Evolutionary conservation across 2,888 invertebrate genomes (phyloP).

Genomic region (Brassicogethes aeneus): DNA sequence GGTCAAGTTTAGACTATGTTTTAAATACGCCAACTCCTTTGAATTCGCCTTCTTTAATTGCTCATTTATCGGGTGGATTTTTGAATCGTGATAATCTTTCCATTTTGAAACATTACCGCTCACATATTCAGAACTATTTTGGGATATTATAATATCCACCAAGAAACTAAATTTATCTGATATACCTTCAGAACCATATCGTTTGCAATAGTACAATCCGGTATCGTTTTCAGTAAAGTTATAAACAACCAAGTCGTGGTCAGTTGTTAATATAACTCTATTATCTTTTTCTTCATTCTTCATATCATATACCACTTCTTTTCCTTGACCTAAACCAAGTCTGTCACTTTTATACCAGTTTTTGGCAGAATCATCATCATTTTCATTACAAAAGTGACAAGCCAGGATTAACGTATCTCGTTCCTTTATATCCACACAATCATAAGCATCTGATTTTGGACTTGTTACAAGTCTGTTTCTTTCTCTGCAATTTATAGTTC

Average conservation of each 20-base stretch:
- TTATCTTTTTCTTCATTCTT: conserved; percentile 40
- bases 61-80: conserved; percentile 41
- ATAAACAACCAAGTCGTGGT: conserved; percentile 42
- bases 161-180: conserved; percentile 43
- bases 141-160: conserved; percentile 30
- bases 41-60: conserved; percentile 38
- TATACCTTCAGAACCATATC: conserved; percentile 34
- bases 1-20: conserved; percentile 36
- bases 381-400: conserved; percentile 45
- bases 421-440: conserved; percentile 39
- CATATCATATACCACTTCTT: conserved; percentile 43
- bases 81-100: conserved; percentile 42
- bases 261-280: conserved; percentile 38
- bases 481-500: conserved; percentile 43
- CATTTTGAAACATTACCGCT: conserved; percentile 44
- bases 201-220: conserved; percentile 45
- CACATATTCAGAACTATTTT: conserved; percentile 20
- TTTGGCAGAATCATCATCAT: conserved; percentile 38
- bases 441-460: conserved; percentile 41
- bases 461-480: conserved; percentile 39
- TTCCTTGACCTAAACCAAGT: conserved; percentile 27
- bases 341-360: conserved; percentile 45
- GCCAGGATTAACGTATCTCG: conserved; percentile 40
- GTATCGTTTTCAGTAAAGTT: conserved; percentile 37
- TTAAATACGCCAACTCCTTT: conserved; percentile 39